A percentile compares a stretch with the other conserved stretches of the same genome.
Evolutionary conservation across 2,113 vertebrate genomes (phyloP).

Genomic region (Tricholaema leucomelas): DNA sequence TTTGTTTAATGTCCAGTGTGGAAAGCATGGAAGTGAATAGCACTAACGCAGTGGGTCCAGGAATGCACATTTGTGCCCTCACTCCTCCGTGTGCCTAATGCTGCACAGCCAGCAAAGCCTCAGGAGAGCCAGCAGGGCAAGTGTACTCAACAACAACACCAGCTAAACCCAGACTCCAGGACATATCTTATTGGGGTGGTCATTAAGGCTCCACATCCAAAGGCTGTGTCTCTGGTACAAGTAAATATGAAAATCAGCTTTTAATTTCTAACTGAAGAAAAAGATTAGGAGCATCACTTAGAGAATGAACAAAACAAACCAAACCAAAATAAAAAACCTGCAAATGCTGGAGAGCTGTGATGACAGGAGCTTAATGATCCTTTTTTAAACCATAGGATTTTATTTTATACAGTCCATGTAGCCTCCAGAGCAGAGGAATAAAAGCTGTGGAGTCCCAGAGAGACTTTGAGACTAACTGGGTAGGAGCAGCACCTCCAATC

Average conservation of each 20-base stretch:
- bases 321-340: not conserved
- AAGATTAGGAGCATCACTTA: not conserved
- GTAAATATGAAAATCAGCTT: not conserved
- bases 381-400: not conserved
- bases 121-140: too few species aligned
- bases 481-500: not conserved
- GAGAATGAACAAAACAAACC: not conserved
- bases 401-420: not conserved
- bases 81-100: too few species aligned
- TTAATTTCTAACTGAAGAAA: not conserved
- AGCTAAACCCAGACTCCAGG: too few species aligned
- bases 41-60: too few species aligned
- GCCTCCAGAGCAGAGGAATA: not conserved
- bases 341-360: not conserved
- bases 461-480: not conserved
- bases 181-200: not conserved
- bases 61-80: too few species aligned
- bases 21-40: not conserved
- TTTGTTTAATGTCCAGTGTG: not conserved
- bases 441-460: not conserved
- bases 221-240: not conserved
- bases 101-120: too few species aligned
- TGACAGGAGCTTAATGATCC: not conserved
- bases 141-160: too few species aligned
- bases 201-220: not conserved